Evolutionary conservation across 2,888 invertebrate species (phyloP).

Genomic region (Notodonta dromedarius): DNA sequence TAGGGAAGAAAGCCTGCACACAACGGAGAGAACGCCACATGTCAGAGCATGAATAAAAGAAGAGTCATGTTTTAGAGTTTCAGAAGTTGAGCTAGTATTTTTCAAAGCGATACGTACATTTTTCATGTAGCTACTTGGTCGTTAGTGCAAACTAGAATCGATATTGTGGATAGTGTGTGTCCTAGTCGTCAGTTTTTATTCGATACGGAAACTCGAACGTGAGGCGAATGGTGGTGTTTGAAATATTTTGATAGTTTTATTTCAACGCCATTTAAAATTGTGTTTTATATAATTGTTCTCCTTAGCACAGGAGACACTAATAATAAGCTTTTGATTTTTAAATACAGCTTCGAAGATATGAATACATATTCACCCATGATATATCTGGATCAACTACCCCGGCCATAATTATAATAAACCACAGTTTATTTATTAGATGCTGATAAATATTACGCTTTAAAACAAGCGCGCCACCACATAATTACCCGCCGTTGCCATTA

Average conservation of each 20-base stretch:
- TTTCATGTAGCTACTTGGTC: constrained; percentile 60
- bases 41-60: constrained; percentile 83
- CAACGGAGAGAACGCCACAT: constrained; percentile 78
- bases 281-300: no score
- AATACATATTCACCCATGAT: no score
- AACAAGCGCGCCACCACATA: constrained; percentile 2
- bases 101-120: constrained; percentile 69
- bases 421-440: not conserved
- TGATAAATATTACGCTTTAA: constrained; percentile 5
- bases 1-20: constrained; percentile 80
- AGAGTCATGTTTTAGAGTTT: constrained; percentile 81
- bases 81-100: constrained; percentile 76
- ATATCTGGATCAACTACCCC: no score
- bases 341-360: no score
- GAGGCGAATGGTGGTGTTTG: not conserved
- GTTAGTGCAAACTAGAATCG: constrained; percentile 54
- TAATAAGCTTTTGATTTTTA: no score
- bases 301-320: no score
- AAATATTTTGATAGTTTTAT: not conserved
- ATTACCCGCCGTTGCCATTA: constrained; percentile 32
- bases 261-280: no score
- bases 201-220: constrained; percentile 20
- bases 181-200: constrained; percentile 27
- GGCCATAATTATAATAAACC: not conserved
- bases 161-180: constrained; percentile 34